Conservation (phyloP, 2,797 vertebrate species). For the Phoeniculus purpureus region DNA sequence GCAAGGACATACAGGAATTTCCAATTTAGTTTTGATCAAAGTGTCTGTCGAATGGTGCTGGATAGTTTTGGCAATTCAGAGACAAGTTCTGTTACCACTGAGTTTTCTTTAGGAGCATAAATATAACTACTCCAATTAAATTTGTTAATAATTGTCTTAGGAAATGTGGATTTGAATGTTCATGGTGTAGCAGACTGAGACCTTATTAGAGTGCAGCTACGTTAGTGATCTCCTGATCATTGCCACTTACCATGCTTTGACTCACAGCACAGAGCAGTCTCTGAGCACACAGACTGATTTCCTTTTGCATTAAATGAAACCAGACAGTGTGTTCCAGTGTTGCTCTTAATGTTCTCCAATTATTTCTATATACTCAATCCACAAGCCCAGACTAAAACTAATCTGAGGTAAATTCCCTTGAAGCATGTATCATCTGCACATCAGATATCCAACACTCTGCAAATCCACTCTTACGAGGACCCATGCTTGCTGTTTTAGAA, state of each 20-base stretch:
- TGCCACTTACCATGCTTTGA: not conserved
- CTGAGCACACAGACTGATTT: not conserved
- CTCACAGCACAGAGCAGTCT: not conserved
- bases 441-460: constrained; percentile 4
- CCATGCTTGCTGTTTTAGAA: not conserved
- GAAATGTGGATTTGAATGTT: not conserved
- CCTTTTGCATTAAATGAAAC: constrained; percentile 25
- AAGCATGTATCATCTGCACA: not conserved
- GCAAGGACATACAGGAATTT: not conserved
- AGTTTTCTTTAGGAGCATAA: not conserved
- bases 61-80: not conserved
- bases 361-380: not conserved
- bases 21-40: constrained; percentile 10
- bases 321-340: constrained; percentile 32
- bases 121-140: not conserved
- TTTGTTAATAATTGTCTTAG: not conserved
- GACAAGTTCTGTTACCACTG: not conserved
- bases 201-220: constrained; percentile 23
- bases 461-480: constrained; percentile 24
- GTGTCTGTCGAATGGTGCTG: not conserved
- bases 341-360: constrained; percentile 5
- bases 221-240: not conserved
- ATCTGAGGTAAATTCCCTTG: not conserved
- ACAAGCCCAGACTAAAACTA: not conserved
- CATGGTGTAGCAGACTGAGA: not conserved